Evolutionary conservation across 2,113 vertebrate species (phyloP), one percentile per base, ranked within the genome.

Genomic region (Callopanchax toddi): DNA sequence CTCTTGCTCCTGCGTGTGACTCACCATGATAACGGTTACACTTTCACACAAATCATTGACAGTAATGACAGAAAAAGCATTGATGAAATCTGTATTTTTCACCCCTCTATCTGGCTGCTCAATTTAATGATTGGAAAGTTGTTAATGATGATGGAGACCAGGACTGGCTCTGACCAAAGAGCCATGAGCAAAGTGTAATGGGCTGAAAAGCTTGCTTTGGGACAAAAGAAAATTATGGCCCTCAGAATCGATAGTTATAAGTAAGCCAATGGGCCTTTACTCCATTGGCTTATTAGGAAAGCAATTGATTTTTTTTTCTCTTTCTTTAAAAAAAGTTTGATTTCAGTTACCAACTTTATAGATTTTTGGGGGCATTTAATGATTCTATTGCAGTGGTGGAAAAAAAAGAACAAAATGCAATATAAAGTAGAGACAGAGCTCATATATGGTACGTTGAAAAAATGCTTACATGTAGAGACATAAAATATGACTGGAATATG

Each of bases 131-230:
- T 60, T 23, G 54, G 71, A 66, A 76, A 86, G 86, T 86, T 85
- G 81, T 86, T 92, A 88, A 88, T 91, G 89, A 89, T 90, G 88
- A 91, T 86, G 71, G 81, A 90, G 69, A 74, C 83, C 22, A 52
- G 44, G 62, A 58, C 69, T 34, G 53, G 42, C 40, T 72, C 58
- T 57, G 77, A 73, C 81, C 82, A 78, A 71, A 74, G 64, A 69
- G 67, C 79, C 71, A 75, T 63, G 71, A 71, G 63, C 75, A n/a
- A 53, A 61, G 77, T 34, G 69, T 91, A 91, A 91, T 90, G 89
- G 80, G 79, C 74, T 87, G 88, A 89, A 82, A 82, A 89, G 83
- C 83, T 84, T 76, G 79, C 86, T 87, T 80, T 86, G 73, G 87
- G 80, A 89, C 76, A 85, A 84, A 88, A 79, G 88, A 85, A 86